Base-by-base conservation (phyloP, 2,113 vertebrate genomes). In the Protobothrops flavoviridis region DNA sequence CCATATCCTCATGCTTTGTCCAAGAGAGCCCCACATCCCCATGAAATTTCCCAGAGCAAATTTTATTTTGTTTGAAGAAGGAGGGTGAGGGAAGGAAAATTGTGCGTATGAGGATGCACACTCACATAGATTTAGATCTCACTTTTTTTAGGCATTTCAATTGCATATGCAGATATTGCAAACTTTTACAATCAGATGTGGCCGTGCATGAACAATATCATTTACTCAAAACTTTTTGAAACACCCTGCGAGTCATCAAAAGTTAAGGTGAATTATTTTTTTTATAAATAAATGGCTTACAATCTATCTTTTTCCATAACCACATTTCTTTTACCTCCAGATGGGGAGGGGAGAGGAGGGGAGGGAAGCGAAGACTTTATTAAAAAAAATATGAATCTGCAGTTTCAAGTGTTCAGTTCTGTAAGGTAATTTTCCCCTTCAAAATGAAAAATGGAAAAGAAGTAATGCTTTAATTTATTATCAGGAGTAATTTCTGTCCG, bases 401-500 rank as follows among this genome's bases (percentile, higher is more conserved):
- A 93, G 93, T 96, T 97, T 94, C 94, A 91, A 97, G 97, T 96
- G 95, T 94, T 98, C 96, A 85, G 95, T 96, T 96, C 96, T 96
- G 94, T 95, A 97, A 97, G 96, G 97, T 97, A 96, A 98, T 98
- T 98, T 50, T 98, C 97, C 96, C 95, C 93, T 90, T 97, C 95
- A 95, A 97, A 97, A 97, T 98, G 96, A 97, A 97, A 97, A 97
- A 96, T 24, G 92, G 95, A 98, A 98, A 97, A 97, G 96, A 97
- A 96, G 97, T 98, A 98, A 98, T 97, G 96, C 96, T 98, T 98
- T 98, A 97, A 98, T 98, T 98, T 98, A 97, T 98, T 98, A 98
- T 98, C 98, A 98, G 97, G 96, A 98, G 97, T 98, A 98, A 98
- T 98, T 98, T 98, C 95, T 98, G 94, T 96, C 96, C 98, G 97